A percentile compares a stretch with the other conserved stretches of the same genome.
Conservation (phyloP, 2,888 invertebrate species). For the Conops quadrifasciatus region DNA sequence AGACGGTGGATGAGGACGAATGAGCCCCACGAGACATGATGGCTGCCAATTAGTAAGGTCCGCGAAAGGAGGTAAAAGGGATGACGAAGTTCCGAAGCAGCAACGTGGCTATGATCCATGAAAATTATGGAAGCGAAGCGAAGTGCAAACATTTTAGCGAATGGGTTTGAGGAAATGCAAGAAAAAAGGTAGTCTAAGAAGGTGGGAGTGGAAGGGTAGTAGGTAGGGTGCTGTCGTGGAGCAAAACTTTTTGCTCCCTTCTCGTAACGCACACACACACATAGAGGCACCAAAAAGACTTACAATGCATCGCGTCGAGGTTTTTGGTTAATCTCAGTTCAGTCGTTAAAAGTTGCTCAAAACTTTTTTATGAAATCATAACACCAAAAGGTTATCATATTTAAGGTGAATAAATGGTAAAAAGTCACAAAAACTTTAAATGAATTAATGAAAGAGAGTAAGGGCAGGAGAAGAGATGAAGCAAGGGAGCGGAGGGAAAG, state of each 20-base stretch:
- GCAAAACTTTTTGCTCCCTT: too few relatives aligned
- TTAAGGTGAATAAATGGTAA: conserved; percentile 6
- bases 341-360: conserved; percentile 59
- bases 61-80: too few relatives aligned
- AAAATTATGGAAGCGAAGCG: neutral
- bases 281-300: too few relatives aligned
- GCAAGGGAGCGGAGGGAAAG: neutral
- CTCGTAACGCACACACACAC: too few relatives aligned
- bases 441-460: neutral
- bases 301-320: too few relatives aligned
- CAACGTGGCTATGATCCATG: too few relatives aligned
- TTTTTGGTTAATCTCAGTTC: too few relatives aligned
- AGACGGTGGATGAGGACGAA: neutral
- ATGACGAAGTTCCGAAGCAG: too few relatives aligned
- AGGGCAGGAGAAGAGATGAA: neutral
- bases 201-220: neutral
- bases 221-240: neutral
- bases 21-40: neutral
- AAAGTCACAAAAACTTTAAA: neutral
- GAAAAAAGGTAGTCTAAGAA: neutral
- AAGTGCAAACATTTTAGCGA: neutral
- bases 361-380: conserved; percentile 45
- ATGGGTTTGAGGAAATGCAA: too few relatives aligned
- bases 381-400: conserved; percentile 25
- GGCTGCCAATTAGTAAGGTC: neutral